Percentiles rank a stretch among this genome's conserved stretches.
Conservation (phyloP, 1,140 invertebrate genomes). For the Prorops nasuta region DNA sequence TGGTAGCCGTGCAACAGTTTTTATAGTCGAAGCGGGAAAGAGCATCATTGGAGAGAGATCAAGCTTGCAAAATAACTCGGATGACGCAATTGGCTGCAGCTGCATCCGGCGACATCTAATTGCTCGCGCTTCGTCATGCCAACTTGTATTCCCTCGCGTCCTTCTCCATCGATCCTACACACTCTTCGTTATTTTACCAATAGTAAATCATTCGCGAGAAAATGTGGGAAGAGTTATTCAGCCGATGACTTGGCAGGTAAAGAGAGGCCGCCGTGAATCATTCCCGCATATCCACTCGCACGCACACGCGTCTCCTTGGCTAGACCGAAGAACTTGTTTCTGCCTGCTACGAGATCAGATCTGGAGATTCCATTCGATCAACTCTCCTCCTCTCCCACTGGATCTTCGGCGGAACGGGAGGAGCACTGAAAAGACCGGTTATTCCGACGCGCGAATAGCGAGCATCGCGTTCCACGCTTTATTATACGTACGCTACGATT, state of each 20-base stretch:
- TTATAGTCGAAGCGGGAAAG: no score
- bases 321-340: slow-evolving; percentile 29
- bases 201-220: no score
- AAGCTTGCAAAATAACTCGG: slow-evolving; percentile 39
- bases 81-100: slow-evolving; percentile 43
- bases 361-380: slow-evolving; percentile 32
- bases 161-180: neutral
- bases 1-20: no score
- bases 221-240: no score
- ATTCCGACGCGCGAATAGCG: slow-evolving; percentile 34
- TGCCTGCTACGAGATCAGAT: slow-evolving; percentile 29
- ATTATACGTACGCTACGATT: no score
- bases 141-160: neutral
- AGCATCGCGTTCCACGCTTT: slow-evolving; percentile 15
- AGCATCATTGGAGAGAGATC: no score
- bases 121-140: slow-evolving; percentile 36
- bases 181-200: no score
- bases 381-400: no score
- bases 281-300: slow-evolving; percentile 22
- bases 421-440: slow-evolving; percentile 25
- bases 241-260: slow-evolving; percentile 33
- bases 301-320: no score
- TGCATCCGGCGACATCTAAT: slow-evolving; percentile 48
- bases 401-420: slow-evolving; percentile 11
- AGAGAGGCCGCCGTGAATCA: slow-evolving; percentile 30